These are phyloP conservation scores for Latrodectus geometricus DNA, from an alignment of 1,140 invertebrate species.

Conservation along the genomic window DNA sequence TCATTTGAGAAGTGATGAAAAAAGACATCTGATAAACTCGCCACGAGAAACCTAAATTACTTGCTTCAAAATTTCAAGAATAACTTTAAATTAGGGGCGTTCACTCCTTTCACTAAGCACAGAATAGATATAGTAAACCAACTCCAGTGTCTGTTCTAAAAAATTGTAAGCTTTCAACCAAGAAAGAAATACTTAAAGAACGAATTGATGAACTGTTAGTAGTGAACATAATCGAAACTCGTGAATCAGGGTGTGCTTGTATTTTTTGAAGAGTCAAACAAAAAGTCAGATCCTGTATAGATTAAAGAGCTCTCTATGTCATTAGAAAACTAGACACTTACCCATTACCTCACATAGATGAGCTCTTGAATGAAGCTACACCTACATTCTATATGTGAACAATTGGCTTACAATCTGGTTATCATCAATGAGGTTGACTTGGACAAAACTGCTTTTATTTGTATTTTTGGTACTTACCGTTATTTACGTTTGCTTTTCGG, in stretches of 20 bases:
- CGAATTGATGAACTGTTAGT: conserved; percentile 65
- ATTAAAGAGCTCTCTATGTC: conserved; percentile 71
- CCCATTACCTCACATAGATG: conserved; percentile 72
- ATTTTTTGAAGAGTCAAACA: conserved; percentile 71
- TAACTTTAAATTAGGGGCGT: not conserved
- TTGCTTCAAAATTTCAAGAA: no score
- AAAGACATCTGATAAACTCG: no score
- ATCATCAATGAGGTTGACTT: conserved; percentile 68
- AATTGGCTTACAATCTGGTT: no score
- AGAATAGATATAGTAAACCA: conserved; percentile 1
- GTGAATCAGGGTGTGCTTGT: conserved; percentile 68
- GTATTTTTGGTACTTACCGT: no score
- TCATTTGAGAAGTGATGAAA: no score
- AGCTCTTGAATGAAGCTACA: conserved; percentile 68
- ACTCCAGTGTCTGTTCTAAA: not conserved
- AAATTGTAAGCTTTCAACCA: not conserved
- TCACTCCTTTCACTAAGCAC: not conserved
- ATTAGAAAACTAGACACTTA: no score
- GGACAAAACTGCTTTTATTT: conserved; percentile 70
- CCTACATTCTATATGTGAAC: conserved; percentile 65
- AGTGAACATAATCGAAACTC: conserved; percentile 67
- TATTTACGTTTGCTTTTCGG: conserved; percentile 64
- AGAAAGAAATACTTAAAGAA: not conserved
- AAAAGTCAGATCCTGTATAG: conserved; percentile 68
- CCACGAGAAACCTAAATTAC: no score